A percentile compares a stretch with the other conserved stretches of the same genome.
Evolutionary conservation across 2,113 vertebrate species (phyloP).

Genomic region (Alligator mississippiensis): DNA sequence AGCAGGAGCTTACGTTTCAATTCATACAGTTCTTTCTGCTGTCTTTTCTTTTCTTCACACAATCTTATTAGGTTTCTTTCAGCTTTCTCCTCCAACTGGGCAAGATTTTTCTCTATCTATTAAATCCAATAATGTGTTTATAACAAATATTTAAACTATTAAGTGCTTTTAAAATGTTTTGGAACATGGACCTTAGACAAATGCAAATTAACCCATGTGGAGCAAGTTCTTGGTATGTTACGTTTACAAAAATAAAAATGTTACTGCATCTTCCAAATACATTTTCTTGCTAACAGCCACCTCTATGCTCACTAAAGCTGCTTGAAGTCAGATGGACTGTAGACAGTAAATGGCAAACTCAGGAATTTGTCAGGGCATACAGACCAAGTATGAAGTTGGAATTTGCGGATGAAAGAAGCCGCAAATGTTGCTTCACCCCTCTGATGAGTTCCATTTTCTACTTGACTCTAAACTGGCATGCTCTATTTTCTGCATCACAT

Average conservation of each 20-base stretch:
- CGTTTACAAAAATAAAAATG: neutral
- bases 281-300: neutral
- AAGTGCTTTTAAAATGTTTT: neutral
- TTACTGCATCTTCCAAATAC: neutral
- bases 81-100: conserved; percentile 75
- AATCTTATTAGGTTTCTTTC: conserved; percentile 77
- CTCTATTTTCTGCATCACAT: too few relatives aligned
- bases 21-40: conserved; percentile 64
- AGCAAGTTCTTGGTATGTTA: neutral
- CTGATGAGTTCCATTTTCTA: neutral
- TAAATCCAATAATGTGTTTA: neutral
- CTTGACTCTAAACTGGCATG: too few relatives aligned
- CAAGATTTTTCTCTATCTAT: conserved; percentile 81
- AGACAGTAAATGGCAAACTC: neutral
- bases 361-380: neutral
- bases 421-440: neutral
- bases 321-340: neutral
- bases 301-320: neutral
- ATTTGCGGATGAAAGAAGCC: neutral
- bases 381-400: neutral
- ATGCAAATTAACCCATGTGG: neutral
- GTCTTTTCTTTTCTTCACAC: conserved; percentile 75
- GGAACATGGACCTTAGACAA: neutral
- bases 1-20: conserved; percentile 75
- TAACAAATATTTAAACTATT: neutral